Percentiles rank a stretch among this genome's conserved stretches.
These are phyloP conservation scores for Aspidoscelis tigris DNA, from an alignment of 2,113 vertebrate species.

Conservation along the genomic window DNA sequence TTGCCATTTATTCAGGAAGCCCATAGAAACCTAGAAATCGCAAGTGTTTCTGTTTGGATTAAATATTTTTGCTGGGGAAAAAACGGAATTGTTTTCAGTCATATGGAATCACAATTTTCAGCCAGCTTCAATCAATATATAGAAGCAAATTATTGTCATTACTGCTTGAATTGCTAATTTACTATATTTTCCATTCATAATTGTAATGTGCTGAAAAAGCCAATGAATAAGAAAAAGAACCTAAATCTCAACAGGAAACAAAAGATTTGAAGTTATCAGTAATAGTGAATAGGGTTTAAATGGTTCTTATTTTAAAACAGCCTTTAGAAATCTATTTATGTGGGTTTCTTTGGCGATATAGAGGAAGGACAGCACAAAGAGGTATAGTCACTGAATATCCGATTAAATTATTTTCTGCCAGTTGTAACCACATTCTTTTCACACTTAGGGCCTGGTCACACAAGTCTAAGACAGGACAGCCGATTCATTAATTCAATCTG, in stretches of 20 bases:
- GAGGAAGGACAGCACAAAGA: background rate
- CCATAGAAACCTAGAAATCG: background rate
- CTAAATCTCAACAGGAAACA: background rate
- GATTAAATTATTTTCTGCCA: background rate
- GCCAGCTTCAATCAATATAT: slow-evolving; percentile 13
- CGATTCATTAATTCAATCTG: no score
- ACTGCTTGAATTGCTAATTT: slow-evolving; percentile 28
- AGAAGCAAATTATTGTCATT: slow-evolving; percentile 20
- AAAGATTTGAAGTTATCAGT: slow-evolving; percentile 40
- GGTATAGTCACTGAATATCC: background rate
- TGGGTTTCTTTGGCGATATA: background rate
- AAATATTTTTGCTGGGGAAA: background rate
- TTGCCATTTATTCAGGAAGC: background rate
- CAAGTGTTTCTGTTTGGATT: slow-evolving; percentile 23
- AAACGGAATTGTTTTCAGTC: background rate
- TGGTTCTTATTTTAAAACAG: slow-evolving; percentile 37
- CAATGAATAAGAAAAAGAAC: slow-evolving; percentile 2
- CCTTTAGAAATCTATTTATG: slow-evolving; percentile 56
- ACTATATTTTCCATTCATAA: slow-evolving; percentile 23
- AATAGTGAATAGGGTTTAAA: slow-evolving; percentile 55
- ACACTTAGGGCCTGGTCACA: no score
- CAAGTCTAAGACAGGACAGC: no score
- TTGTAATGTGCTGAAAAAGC: slow-evolving; percentile 15
- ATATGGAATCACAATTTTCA: background rate
- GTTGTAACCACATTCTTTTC: background rate